phyloP scores from a whole-genome alignment of 2,888 invertebrate genomes.

The Leptopterna dolabrata region DNA sequence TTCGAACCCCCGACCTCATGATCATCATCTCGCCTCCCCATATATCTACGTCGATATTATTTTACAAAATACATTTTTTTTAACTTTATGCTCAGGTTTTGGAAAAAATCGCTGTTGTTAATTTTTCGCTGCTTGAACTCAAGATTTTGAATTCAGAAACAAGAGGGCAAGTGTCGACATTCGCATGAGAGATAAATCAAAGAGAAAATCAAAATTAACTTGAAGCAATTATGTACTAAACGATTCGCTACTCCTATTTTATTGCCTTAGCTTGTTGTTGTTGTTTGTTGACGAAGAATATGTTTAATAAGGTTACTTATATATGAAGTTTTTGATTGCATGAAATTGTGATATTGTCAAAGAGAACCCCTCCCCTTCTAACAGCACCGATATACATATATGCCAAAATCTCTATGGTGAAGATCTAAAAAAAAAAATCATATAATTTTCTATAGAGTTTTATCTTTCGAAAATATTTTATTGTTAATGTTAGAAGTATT shows the following conservation, averaged over 20 bases:
- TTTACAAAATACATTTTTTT: too few relatives aligned
- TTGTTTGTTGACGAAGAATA: conserved; percentile 36
- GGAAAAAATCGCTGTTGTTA: neutral
- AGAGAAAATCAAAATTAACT: conserved; percentile 26
- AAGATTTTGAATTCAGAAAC: neutral
- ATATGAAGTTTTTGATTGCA: conserved; percentile 47
- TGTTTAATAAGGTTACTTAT: neutral
- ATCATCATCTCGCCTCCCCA: too few relatives aligned
- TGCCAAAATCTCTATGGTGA: conserved; percentile 42
- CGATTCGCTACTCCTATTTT: conserved; percentile 52
- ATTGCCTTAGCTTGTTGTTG: conserved; percentile 54
- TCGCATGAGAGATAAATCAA: neutral
- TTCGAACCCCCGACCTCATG: too few relatives aligned
- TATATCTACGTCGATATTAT: too few relatives aligned
- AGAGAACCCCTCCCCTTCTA: conserved; percentile 36
- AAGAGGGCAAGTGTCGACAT: neutral
- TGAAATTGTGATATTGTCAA: conserved; percentile 50
- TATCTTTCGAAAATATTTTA: conserved; percentile 39
- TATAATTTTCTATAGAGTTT: conserved; percentile 50
- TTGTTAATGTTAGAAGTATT: conserved; percentile 39
- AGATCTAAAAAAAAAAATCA: conserved; percentile 19
- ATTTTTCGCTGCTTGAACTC: neutral
- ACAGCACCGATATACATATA: conserved; percentile 43
- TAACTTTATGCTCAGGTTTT: neutral
- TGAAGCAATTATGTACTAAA: conserved; percentile 31